These are phyloP conservation scores for Sebastes hopkinsi DNA, from an alignment of 2,797 vertebrate species.

Conservation along the genomic window DNA sequence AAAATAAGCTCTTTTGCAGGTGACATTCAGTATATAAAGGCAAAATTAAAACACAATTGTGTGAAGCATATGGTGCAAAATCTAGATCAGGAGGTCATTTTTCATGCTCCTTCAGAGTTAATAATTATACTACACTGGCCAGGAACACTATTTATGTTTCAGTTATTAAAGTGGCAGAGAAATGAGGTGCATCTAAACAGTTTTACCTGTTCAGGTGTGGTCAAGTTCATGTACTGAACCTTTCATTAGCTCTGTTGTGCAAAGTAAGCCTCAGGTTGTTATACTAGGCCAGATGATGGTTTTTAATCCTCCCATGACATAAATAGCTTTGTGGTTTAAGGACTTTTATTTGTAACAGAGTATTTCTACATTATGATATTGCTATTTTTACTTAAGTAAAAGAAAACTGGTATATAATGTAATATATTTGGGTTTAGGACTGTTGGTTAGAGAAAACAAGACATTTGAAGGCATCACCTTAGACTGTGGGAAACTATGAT, in stretches of 20 bases:
- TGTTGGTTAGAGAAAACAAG: too few species aligned
- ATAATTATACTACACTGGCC: not conserved
- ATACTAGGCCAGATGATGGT: conserved; percentile 54
- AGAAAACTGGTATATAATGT: too few species aligned
- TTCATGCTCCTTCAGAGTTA: not conserved
- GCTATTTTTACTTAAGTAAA: too few species aligned
- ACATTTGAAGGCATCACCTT: too few species aligned
- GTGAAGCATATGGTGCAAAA: not conserved
- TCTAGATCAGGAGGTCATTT: not conserved
- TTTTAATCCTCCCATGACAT: conserved; percentile 35
- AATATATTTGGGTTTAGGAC: too few species aligned
- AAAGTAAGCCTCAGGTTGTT: conserved; percentile 35
- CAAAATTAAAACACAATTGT: not conserved
- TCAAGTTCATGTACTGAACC: not conserved
- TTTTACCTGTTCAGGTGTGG: too few species aligned
- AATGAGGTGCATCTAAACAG: not conserved
- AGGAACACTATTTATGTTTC: not conserved
- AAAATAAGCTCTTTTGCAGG: not conserved
- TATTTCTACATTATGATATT: too few species aligned
- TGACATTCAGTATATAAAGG: not conserved
- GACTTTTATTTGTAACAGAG: too few species aligned
- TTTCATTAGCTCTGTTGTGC: not conserved
- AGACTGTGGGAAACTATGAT: too few species aligned
- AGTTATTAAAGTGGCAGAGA: not conserved
- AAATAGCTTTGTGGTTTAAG: too few species aligned